These are phyloP conservation scores for Bettongia penicillata DNA, from an alignment of 2,113 vertebrate species.

Conservation along the genomic window DNA sequence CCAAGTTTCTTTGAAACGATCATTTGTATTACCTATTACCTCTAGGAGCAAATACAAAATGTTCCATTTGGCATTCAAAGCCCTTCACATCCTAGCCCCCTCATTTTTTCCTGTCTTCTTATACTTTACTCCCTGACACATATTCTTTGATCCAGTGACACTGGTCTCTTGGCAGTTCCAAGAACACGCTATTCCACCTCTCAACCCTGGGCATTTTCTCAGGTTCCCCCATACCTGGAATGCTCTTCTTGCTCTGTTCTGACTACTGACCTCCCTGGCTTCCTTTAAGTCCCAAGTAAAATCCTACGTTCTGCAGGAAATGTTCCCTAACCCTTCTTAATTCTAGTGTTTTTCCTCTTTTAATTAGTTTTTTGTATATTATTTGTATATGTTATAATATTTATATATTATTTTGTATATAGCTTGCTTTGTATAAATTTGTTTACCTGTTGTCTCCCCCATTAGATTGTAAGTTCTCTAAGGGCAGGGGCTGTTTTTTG, in stretches of 20 bases:
- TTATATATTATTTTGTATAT: too few relatives aligned
- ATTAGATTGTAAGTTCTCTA: background rate
- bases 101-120: background rate
- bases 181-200: background rate
- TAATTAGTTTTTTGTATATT: too few relatives aligned
- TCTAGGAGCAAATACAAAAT: background rate
- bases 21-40: background rate
- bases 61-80: background rate
- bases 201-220: background rate
- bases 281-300: background rate
- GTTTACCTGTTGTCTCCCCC: background rate
- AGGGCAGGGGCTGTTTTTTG: background rate
- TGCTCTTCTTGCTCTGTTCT: background rate
- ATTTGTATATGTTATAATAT: too few relatives aligned
- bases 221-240: too few relatives aligned
- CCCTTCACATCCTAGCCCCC: too few relatives aligned
- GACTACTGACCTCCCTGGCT: background rate
- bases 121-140: background rate
- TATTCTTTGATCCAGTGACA: background rate
- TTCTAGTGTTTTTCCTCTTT: too few relatives aligned
- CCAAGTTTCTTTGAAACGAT: background rate
- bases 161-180: background rate
- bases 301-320: background rate
- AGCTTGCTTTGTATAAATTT: background rate
- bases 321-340: too few relatives aligned